A percentile compares a stretch with the other conserved stretches of the same genome.
Evolutionary conservation across 2,113 vertebrate species (phyloP).

Genomic region (Nerophis ophidion): DNA sequence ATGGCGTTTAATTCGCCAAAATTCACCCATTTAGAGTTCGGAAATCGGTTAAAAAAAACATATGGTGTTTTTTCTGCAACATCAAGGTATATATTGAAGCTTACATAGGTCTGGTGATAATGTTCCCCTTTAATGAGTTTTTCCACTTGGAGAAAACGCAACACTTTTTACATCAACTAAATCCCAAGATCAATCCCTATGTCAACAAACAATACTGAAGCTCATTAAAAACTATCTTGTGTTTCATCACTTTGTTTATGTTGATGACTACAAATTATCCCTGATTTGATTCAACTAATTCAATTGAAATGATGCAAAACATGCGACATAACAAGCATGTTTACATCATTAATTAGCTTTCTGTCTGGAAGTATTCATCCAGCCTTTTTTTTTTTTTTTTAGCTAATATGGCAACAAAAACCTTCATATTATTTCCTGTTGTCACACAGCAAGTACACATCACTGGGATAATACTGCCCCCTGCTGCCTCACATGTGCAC

Average conservation of each 20-base stretch:
- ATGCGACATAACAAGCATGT: background rate
- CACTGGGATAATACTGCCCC: constrained; percentile 57
- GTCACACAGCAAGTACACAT: constrained; percentile 2
- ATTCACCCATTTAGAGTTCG: too few relatives aligned
- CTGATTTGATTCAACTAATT: background rate
- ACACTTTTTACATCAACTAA: constrained; percentile 1
- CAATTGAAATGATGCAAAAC: constrained; percentile 1
- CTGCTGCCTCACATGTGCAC: constrained; percentile 50
- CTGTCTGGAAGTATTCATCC: background rate
- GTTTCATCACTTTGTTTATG: constrained; percentile 3
- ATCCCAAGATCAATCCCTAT: constrained; percentile 1
- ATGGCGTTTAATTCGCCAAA: too few relatives aligned
- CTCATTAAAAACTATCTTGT: constrained; percentile 1
- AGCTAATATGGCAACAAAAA: constrained; percentile 6
- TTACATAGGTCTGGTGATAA: too few relatives aligned
- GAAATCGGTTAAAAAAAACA: too few relatives aligned
- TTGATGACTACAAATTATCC: background rate
- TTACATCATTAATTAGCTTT: background rate
- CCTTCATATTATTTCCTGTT: background rate
- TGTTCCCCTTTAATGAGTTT: too few relatives aligned
- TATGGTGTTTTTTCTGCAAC: too few relatives aligned
- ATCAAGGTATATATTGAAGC: too few relatives aligned
- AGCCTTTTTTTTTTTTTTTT: background rate
- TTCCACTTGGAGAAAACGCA: constrained; percentile 8
- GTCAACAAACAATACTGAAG: constrained; percentile 7